phyloP scores from a whole-genome alignment of 2,888 invertebrate genomes.

The Patella pellucida region DNA sequence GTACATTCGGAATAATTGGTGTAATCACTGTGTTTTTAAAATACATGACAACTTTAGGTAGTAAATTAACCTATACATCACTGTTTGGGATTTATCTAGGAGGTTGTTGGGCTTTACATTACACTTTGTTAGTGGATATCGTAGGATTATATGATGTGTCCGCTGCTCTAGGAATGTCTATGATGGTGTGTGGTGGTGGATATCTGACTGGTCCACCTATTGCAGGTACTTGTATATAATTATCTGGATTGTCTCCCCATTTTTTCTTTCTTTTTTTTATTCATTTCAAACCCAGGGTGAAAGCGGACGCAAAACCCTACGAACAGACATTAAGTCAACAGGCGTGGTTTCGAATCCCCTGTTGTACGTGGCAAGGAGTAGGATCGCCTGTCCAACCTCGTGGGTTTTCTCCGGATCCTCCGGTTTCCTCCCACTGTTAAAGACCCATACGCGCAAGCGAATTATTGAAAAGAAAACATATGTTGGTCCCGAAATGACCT shows the following conservation, averaged over 20 bases:
- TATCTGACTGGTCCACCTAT: not conserved
- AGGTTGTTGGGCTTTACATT: not conserved
- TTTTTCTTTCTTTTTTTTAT: no score
- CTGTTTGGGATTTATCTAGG: not conserved
- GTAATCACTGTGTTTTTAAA: not conserved
- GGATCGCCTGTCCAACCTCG: no score
- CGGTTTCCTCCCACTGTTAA: no score
- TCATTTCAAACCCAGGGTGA: not conserved
- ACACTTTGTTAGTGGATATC: not conserved
- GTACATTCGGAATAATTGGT: not conserved
- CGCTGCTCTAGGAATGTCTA: not conserved
- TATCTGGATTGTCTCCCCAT: not conserved
- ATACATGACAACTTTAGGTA: not conserved
- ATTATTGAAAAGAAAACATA: no score
- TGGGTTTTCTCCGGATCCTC: no score
- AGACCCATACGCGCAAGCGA: no score
- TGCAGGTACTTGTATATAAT: not conserved
- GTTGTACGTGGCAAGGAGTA: no score
- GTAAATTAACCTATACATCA: not conserved
- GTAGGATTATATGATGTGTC: not conserved
- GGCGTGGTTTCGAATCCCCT: no score
- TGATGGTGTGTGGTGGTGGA: not conserved
- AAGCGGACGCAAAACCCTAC: no score
- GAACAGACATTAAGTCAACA: no score
- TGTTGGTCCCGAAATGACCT: no score